Evolutionary conservation across 2,113 vertebrate genomes (phyloP).

Genomic region (Tupaia tana): DNA sequence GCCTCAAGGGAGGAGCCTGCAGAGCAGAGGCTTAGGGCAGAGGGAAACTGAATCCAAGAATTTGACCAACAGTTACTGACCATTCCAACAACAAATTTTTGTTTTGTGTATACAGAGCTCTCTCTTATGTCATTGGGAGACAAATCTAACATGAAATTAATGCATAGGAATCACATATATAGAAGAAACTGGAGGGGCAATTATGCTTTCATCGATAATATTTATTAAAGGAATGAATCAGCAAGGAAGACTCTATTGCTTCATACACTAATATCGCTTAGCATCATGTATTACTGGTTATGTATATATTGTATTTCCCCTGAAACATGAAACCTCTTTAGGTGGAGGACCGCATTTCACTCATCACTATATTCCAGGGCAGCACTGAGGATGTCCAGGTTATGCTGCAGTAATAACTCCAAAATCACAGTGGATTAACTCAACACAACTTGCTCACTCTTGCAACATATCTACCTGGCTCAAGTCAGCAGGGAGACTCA

Average conservation of each 20-base stretch:
- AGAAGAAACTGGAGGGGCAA: background rate
- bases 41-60: background rate
- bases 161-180: background rate
- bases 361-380: background rate
- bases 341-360: background rate
- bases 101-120: background rate
- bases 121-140: background rate
- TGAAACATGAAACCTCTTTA: background rate
- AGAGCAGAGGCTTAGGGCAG: background rate
- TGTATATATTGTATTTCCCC: background rate
- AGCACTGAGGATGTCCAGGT: background rate
- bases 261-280: background rate
- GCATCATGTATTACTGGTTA: background rate
- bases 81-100: background rate
- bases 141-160: background rate
- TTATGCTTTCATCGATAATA: background rate
- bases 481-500: background rate
- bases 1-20: background rate
- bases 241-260: background rate
- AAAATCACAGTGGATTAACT: background rate
- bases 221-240: background rate
- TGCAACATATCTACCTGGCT: background rate
- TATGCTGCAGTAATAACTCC: background rate
- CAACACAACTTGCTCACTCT: background rate
- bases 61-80: background rate